phyloP scores from a whole-genome alignment of 2,888 invertebrate genomes.

The Acleris laterana region DNA sequence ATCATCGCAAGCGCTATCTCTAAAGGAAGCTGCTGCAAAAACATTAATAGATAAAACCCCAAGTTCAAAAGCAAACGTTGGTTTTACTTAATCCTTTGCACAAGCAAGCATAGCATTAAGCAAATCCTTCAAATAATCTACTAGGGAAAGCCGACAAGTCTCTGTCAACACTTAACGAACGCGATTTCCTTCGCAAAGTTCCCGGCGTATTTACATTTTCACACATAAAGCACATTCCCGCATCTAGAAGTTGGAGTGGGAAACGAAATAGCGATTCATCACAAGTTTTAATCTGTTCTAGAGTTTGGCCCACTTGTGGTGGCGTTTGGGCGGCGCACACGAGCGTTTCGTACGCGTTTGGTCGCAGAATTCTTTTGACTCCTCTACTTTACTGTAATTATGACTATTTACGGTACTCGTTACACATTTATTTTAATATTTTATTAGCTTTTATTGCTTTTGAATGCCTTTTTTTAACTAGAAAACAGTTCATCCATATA shows the following conservation, averaged over 20 bases:
- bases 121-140: conserved; percentile 80
- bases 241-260: conserved; percentile 70
- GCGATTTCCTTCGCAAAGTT: conserved; percentile 76
- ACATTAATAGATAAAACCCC: conserved; percentile 62
- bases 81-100: conserved; percentile 66
- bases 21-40: conserved; percentile 56
- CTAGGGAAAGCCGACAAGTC: conserved; percentile 74
- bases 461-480: too few species aligned
- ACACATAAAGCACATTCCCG: conserved; percentile 79
- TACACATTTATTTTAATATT: too few species aligned
- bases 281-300: conserved; percentile 81
- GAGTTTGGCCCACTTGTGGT: conserved; percentile 75
- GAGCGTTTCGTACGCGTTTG: conserved; percentile 34
- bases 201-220: conserved; percentile 79
- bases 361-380: conserved; percentile 12
- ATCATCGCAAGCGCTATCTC: conserved; percentile 47
- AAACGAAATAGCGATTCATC: conserved; percentile 80
- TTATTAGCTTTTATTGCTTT: too few species aligned
- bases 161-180: conserved; percentile 75
- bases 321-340: conserved; percentile 39
- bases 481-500: too few species aligned
- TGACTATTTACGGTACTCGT: too few species aligned
- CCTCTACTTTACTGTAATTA: too few species aligned
- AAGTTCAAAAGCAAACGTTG: conserved; percentile 66
- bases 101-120: conserved; percentile 76